phyloP scores from a whole-genome alignment of 2,113 vertebrate genomes.

The Butorides virescens region DNA sequence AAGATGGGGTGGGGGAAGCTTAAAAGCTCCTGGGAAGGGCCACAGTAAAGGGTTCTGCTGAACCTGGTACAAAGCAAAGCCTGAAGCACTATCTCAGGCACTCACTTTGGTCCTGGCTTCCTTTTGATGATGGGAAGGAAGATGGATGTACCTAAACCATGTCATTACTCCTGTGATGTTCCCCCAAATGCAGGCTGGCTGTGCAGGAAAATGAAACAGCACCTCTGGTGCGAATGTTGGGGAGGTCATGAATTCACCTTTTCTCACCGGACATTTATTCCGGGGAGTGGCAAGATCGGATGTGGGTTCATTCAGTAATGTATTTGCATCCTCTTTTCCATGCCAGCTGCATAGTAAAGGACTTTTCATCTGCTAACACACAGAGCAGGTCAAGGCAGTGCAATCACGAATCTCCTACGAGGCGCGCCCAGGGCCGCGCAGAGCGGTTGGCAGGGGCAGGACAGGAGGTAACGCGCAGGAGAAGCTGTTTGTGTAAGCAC shows the following conservation, averaged over 20 bases:
- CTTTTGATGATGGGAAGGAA: background rate
- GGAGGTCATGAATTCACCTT: background rate
- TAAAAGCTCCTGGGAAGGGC: background rate
- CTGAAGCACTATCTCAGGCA: background rate
- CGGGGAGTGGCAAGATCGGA: background rate
- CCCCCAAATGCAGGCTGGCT: background rate
- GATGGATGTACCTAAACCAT: background rate
- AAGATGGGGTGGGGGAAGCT: background rate
- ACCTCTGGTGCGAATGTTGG: background rate
- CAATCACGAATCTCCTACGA: background rate
- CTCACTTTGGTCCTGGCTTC: background rate
- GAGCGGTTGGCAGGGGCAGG: background rate
- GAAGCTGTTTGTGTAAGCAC: slow-evolving; percentile 22
- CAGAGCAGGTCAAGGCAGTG: background rate
- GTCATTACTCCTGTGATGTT: background rate
- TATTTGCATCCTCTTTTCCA: background rate
- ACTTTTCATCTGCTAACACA: slow-evolving; percentile 31
- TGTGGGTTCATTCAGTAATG: background rate
- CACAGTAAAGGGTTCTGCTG: background rate
- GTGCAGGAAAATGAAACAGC: background rate
- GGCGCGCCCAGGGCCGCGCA: background rate
- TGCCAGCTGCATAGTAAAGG: background rate
- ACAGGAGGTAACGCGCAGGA: background rate
- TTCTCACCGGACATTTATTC: background rate
- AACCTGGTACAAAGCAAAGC: background rate